Conservation (phyloP, 2,113 vertebrate genomes). For the Megaptera novaeangliae region DNA sequence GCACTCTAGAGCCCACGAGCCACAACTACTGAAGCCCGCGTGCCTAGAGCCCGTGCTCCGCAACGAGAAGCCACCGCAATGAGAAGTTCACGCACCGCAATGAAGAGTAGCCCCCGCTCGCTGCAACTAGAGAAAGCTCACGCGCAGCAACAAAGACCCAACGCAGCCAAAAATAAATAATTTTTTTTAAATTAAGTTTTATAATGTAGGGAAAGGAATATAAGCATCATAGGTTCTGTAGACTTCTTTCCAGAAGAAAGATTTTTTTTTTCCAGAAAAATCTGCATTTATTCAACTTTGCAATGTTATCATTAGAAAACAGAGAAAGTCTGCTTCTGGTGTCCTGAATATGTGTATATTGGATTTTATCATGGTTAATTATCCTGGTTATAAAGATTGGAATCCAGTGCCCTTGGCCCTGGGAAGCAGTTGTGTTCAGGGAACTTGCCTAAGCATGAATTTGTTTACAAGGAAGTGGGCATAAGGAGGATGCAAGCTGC, state of each 20-base stretch:
- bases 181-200: background rate
- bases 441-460: background rate
- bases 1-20: too few relatives aligned
- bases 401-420: background rate
- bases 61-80: too few relatives aligned
- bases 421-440: background rate
- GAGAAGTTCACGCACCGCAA: too few relatives aligned
- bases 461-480: background rate
- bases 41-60: too few relatives aligned
- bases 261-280: background rate
- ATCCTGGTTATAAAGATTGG: background rate
- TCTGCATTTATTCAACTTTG: background rate
- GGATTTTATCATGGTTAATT: background rate
- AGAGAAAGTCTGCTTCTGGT: background rate
- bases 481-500: background rate
- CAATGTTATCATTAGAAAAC: background rate
- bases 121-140: too few relatives aligned
- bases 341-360: background rate
- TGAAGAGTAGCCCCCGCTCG: too few relatives aligned
- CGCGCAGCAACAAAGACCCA: too few relatives aligned
- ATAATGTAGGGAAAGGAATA: background rate
- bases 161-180: too few relatives aligned
- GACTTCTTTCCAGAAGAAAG: background rate
- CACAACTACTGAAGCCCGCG: too few relatives aligned
- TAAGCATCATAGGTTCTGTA: background rate